Evolutionary conservation across 2,888 invertebrate species (phyloP).

Genomic region (Chironomus riparius): DNA sequence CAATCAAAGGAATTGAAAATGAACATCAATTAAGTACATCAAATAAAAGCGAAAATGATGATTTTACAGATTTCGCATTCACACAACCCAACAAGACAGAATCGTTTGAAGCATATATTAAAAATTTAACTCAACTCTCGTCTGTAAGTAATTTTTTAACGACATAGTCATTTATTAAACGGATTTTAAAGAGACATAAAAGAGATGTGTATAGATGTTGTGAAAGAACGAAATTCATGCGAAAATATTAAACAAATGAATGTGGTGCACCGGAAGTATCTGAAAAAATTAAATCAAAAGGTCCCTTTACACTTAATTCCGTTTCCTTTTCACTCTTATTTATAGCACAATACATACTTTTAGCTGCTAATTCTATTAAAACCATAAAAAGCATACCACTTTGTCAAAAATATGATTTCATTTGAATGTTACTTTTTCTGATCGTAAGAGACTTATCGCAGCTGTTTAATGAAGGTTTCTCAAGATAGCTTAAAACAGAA

Average conservation of each 20-base stretch:
- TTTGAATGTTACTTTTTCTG: no score
- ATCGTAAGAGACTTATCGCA: no score
- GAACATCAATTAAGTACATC: no score
- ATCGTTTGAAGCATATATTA: constrained; percentile 14
- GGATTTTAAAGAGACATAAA: not conserved
- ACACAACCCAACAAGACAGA: constrained; percentile 14
- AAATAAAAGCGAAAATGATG: not conserved
- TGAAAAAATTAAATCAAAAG: not conserved
- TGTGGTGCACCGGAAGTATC: not conserved
- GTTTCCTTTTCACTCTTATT: not conserved
- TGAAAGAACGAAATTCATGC: not conserved
- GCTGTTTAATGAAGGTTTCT: no score
- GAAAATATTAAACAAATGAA: not conserved
- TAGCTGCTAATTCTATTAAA: no score
- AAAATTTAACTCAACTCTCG: constrained; percentile 16
- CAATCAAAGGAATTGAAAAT: not conserved
- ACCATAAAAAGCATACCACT: no score
- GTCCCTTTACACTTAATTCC: not conserved
- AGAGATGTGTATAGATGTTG: not conserved
- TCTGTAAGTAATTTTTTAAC: constrained; percentile 15
- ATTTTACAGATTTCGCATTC: constrained; percentile 2
- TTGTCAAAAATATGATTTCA: no score
- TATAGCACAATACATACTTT: not conserved
- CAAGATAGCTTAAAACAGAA: no score
- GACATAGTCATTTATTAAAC: not conserved